A percentile compares a stretch with the other conserved stretches of the same genome.
Evolutionary conservation across 2,113 vertebrate species (phyloP).

Genomic region (Sterrhoptilus dennistouni): DNA sequence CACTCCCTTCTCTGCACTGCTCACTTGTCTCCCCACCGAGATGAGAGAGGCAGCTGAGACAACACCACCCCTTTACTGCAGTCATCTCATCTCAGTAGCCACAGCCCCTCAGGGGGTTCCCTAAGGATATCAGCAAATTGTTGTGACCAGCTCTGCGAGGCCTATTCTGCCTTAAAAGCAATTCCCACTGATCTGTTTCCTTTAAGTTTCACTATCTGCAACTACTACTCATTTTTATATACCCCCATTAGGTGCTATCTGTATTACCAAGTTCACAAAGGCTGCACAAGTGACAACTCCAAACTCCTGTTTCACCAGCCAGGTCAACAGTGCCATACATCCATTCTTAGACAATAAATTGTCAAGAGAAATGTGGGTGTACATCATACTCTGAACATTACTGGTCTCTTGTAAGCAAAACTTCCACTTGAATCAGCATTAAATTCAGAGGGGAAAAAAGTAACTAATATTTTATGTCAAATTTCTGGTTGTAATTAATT

Average conservation of each 20-base stretch:
- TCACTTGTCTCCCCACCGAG: neutral
- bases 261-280: neutral
- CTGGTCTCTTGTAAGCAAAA: neutral
- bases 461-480: neutral
- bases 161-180: neutral
- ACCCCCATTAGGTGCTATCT: neutral
- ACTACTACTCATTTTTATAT: neutral
- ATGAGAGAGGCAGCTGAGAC: neutral
- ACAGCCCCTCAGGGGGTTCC: neutral
- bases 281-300: neutral
- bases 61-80: neutral
- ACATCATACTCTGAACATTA: neutral
- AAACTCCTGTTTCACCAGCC: neutral
- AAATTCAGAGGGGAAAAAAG: neutral
- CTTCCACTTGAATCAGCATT: neutral
- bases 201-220: neutral
- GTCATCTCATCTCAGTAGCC: accelerated
- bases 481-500: neutral
- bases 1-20: neutral
- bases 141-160: neutral
- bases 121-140: neutral
- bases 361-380: neutral
- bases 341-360: neutral
- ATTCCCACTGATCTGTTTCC: neutral
- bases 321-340: neutral